Conservation (phyloP, 2,113 vertebrate species). For the Entelurus aequoreus region DNA sequence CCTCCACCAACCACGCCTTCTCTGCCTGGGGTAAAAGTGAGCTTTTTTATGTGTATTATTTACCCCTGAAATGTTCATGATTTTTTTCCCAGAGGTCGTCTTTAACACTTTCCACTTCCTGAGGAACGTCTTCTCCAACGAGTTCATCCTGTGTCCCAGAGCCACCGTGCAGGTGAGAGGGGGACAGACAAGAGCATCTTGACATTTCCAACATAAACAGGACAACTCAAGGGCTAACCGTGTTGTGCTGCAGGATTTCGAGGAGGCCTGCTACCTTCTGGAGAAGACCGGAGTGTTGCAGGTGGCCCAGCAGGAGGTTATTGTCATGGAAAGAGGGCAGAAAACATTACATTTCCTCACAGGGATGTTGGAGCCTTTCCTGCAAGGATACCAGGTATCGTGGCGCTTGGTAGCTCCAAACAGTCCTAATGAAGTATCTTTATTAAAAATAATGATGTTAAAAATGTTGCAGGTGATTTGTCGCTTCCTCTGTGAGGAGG, state of each 20-base stretch:
- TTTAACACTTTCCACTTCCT: constrained; percentile 82
- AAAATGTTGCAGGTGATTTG: constrained; percentile 76
- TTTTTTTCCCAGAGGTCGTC: constrained; percentile 82
- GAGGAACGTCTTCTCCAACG: constrained; percentile 80
- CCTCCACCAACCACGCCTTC: not conserved
- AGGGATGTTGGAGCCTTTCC: constrained; percentile 80
- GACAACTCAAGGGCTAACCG: not conserved
- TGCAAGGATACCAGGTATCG: constrained; percentile 87
- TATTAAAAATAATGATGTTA: not conserved
- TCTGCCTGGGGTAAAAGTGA: too few species aligned
- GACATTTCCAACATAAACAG: too few species aligned
- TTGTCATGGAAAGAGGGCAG: constrained; percentile 73
- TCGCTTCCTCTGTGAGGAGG: constrained; percentile 77
- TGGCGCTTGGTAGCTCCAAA: not conserved
- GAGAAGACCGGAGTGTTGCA: constrained; percentile 79
- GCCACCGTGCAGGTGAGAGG: constrained; percentile 78
- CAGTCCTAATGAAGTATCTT: not conserved
- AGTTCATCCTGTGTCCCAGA: constrained; percentile 92
- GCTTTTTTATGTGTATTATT: too few species aligned
- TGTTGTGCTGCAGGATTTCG: constrained; percentile 80
- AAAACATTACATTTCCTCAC: constrained; percentile 74
- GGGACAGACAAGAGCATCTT: not conserved
- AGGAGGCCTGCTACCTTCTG: constrained; percentile 88
- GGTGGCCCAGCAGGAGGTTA: constrained; percentile 73
- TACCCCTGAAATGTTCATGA: not conserved